These are phyloP conservation scores for Trichomalopsis sarcophagae DNA, from an alignment of 1,140 invertebrate genomes.

Conservation along the genomic window DNA sequence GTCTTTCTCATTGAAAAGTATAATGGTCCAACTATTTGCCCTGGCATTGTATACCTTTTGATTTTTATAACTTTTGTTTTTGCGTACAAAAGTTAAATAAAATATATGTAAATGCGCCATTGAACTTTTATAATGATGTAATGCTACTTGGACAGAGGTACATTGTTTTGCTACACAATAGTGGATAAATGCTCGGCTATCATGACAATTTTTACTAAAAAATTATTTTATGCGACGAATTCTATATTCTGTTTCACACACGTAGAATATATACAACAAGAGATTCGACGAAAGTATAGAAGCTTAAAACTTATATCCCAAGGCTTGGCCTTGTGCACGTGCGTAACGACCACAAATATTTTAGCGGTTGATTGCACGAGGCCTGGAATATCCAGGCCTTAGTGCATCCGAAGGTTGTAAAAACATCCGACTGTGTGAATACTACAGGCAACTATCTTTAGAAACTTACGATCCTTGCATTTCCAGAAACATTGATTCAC, in stretches of 20 bases:
- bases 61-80: not conserved
- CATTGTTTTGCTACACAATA: too few relatives aligned
- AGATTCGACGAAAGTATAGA: not conserved
- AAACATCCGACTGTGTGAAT: not conserved
- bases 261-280: too few relatives aligned
- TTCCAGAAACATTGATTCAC: too few relatives aligned
- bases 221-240: too few relatives aligned
- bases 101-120: too few relatives aligned
- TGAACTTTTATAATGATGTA: too few relatives aligned
- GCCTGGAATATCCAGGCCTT: not conserved
- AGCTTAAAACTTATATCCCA: not conserved
- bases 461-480: too few relatives aligned
- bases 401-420: not conserved
- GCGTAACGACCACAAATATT: not conserved
- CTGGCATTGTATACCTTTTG: not conserved
- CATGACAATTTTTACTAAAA: too few relatives aligned
- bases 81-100: not conserved
- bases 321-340: not conserved
- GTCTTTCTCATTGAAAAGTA: not conserved
- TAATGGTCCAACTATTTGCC: not conserved
- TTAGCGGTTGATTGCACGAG: not conserved
- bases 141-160: too few relatives aligned
- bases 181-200: too few relatives aligned
- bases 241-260: too few relatives aligned
- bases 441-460: too few relatives aligned